These are phyloP conservation scores for Mimumesa dahlbomi DNA, from an alignment of 2,888 invertebrate species.

Conservation along the genomic window DNA sequence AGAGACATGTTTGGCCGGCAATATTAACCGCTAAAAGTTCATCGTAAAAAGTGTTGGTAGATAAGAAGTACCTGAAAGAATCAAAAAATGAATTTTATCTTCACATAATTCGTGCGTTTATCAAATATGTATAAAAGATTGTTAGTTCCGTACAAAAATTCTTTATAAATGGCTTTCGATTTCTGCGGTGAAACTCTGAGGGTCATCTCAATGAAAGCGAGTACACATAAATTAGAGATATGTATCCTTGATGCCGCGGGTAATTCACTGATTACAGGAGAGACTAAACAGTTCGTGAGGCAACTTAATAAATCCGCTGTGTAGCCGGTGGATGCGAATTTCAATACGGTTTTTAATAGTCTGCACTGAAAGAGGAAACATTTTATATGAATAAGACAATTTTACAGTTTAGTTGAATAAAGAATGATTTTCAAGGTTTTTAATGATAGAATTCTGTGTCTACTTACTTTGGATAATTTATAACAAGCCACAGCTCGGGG, in stretches of 20 bases:
- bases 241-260: conserved; percentile 84
- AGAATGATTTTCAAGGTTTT: not conserved
- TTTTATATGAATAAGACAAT: too few relatives aligned
- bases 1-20: conserved; percentile 84
- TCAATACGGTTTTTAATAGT: conserved; percentile 83
- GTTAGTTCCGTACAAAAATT: conserved; percentile 81
- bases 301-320: conserved; percentile 84
- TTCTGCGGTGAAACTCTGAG: conserved; percentile 77
- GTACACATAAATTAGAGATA: conserved; percentile 85
- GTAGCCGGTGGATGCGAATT: conserved; percentile 84
- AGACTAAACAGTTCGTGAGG: conserved; percentile 82
- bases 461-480: conserved; percentile 87
- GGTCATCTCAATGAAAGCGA: conserved; percentile 84
- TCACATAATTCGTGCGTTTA: not conserved
- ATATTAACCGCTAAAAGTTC: conserved; percentile 85
- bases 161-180: conserved; percentile 77
- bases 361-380: conserved; percentile 80
- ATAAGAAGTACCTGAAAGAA: conserved; percentile 82
- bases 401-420: not conserved
- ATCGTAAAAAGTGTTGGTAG: conserved; percentile 84
- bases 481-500: conserved; percentile 90
- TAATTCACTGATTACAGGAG: conserved; percentile 82
- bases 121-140: conserved; percentile 6
- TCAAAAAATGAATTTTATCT: conserved; percentile 2
- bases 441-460: not conserved